Evolutionary conservation across 2,113 vertebrate genomes (phyloP), one percentile per base, ranked within the genome.

Genomic region (Xyrauchen texanus): DNA sequence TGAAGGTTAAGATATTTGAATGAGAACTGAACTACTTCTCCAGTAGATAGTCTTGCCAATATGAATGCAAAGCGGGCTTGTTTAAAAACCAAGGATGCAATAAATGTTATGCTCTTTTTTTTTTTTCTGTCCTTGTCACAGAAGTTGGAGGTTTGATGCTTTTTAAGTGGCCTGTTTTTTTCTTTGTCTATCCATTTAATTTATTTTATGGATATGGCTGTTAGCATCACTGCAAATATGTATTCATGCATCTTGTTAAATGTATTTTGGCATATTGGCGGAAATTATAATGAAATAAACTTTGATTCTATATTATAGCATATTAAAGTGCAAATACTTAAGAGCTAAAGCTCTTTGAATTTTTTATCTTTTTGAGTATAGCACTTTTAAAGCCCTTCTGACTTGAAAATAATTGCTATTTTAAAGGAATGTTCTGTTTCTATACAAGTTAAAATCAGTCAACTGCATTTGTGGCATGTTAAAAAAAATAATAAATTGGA

Each of bases 191-290:
- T 53, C 9, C 46, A 8, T 53, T 55, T 21, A 4, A 21, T 55
- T 53, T 51, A 8, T 12, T 34, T 6, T 8, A 2, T 15, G 52
- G 12, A 4, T 57, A 52, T 68, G n/a, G 49, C 45, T 2, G 9
- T 15, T 15, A n/a, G 58, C n/a, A 12, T 73, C 70, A 5, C 70
- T 51, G n/a, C 46, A 1, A 13, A 1, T 34, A 11, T 16, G 57
- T 8, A 4, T 60, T n/a, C 34, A 34, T 34, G 21, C 4, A 7
- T 51, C n/a, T 21, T 42, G 9, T 16, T 44, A 15, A 15, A 53
- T 52, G 47, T 68, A 55, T 70, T 34, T 74, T 74, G 13, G 70
- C 4, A 60, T 6, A 49, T 71, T 57, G 44, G 51, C 2, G 68
- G 11, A 1, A 71, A 51, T 52, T 11, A n/a, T 62, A 2, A 51